A percentile compares a stretch with the other conserved stretches of the same genome.
These are phyloP conservation scores for Prunella strophiata DNA, from an alignment of 2,797 vertebrate species.

Conservation along the genomic window DNA sequence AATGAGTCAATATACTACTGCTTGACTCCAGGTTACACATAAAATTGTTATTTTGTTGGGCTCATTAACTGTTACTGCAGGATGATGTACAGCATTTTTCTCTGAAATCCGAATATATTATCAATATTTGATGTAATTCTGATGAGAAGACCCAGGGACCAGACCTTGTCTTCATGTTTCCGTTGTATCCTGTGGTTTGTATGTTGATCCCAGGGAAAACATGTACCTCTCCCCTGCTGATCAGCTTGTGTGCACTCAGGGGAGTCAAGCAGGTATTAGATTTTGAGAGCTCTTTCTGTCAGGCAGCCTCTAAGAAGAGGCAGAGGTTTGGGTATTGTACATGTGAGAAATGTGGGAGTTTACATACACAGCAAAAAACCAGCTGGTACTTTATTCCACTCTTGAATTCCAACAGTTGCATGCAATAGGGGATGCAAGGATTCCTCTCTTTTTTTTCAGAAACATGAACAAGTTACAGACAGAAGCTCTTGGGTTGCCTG, in stretches of 20 bases:
- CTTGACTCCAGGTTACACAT: neutral
- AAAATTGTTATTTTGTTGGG: neutral
- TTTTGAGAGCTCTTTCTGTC: neutral
- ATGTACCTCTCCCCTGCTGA: neutral
- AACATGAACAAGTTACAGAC: neutral
- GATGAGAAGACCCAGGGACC: neutral
- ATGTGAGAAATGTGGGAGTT: neutral
- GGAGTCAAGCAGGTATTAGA: neutral
- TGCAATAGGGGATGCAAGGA: neutral
- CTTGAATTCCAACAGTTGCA: neutral
- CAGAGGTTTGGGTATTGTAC: neutral
- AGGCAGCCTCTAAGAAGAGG: neutral
- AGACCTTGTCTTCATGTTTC: neutral
- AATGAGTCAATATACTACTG: conserved; percentile 25
- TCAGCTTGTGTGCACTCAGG: neutral
- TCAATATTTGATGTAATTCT: neutral
- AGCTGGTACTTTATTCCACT: neutral
- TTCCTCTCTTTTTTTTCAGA: neutral
- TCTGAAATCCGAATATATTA: neutral
- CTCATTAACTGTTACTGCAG: neutral
- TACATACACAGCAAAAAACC: neutral
- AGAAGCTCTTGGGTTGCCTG: neutral
- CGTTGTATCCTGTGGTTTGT: neutral
- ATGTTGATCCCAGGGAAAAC: neutral
- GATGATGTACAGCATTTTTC: neutral